Percentiles rank a stretch among this genome's conserved stretches.
Evolutionary conservation across 2,888 invertebrate species (phyloP).

Genomic region (Scaptodrosophila latifasciaeformis): DNA sequence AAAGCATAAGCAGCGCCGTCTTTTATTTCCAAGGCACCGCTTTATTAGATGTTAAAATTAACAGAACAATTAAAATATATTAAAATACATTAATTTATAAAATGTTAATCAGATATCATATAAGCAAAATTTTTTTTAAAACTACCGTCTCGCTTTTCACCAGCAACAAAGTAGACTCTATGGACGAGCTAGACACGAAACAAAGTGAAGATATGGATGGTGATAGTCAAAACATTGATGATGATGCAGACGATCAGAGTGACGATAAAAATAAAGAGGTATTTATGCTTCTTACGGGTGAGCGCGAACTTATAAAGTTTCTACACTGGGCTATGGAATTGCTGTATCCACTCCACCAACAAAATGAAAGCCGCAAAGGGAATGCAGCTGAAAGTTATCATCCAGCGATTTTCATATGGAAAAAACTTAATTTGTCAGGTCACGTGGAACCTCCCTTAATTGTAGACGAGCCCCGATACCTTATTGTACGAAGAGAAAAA

Average conservation of each 20-base stretch:
- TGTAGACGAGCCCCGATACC: slow-evolving; percentile 72
- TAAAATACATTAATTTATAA: no score
- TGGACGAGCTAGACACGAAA: no score
- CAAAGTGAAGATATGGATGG: slow-evolving; percentile 19
- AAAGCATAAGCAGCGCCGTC: no score
- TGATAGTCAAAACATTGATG: slow-evolving; percentile 26
- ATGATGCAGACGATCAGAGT: slow-evolving; percentile 16
- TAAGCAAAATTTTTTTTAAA: no score
- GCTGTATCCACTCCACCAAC: slow-evolving; percentile 54
- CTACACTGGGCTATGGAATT: slow-evolving; percentile 69
- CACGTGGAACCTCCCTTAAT: slow-evolving; percentile 69
- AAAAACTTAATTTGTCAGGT: slow-evolving; percentile 71
- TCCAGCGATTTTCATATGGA: slow-evolving; percentile 68
- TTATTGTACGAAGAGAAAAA: slow-evolving; percentile 67
- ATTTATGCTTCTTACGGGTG: slow-evolving; percentile 64
- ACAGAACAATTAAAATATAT: no score
- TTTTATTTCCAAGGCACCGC: no score
- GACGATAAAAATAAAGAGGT: slow-evolving; percentile 55
- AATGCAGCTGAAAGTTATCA: slow-evolving; percentile 57
- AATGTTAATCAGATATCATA: no score
- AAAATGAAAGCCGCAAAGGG: slow-evolving; percentile 25
- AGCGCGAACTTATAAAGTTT: slow-evolving; percentile 69
- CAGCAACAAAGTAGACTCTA: slow-evolving; percentile 49
- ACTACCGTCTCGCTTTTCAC: no score
- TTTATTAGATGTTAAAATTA: no score